phyloP scores from a whole-genome alignment of 2,888 invertebrate genomes.

The Diplazon laetatorius region DNA sequence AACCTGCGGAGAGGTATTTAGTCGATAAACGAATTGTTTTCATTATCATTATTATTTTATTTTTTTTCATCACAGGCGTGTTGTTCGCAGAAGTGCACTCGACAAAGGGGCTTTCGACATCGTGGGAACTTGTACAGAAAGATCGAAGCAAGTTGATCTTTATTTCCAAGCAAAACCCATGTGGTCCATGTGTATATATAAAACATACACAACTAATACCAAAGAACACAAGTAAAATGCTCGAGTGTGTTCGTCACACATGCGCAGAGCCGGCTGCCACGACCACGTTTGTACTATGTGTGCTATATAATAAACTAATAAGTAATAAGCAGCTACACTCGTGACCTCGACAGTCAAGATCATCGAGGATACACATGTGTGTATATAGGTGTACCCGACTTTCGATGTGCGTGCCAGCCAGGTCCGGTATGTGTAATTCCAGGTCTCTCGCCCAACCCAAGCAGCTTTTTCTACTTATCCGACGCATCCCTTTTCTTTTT shows the following conservation, averaged over 20 bases:
- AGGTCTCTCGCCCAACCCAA: conserved; percentile 27
- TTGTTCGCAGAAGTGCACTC: conserved; percentile 16
- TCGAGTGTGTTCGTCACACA: conserved; percentile 23
- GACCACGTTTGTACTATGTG: conserved; percentile 1
- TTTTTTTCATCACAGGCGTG: conserved; percentile 33
- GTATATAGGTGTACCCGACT: conserved; percentile 18
- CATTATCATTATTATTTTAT: too few species aligned
- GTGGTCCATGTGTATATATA: conserved; percentile 1
- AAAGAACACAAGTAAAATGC: conserved; percentile 27
- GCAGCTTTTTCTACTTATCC: neutral
- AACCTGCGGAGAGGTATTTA: conserved; percentile 51
- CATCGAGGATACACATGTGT: conserved; percentile 15
- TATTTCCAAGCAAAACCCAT: conserved; percentile 40
- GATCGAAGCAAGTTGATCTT: conserved; percentile 62
- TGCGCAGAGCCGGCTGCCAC: neutral
- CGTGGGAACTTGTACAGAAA: conserved; percentile 62
- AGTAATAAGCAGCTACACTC: conserved; percentile 49
- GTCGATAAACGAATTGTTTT: conserved; percentile 58
- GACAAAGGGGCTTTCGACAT: conserved; percentile 30
- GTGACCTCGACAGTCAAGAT: conserved; percentile 55
- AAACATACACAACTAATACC: conserved; percentile 13
- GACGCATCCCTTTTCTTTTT: conserved; percentile 11
- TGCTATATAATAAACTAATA: conserved; percentile 50
- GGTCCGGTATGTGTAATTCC: conserved; percentile 50
- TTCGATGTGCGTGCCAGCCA: conserved; percentile 55